Base-by-base conservation (phyloP, 2,888 invertebrate genomes). In the Phoenoteleia sp. region DNA sequence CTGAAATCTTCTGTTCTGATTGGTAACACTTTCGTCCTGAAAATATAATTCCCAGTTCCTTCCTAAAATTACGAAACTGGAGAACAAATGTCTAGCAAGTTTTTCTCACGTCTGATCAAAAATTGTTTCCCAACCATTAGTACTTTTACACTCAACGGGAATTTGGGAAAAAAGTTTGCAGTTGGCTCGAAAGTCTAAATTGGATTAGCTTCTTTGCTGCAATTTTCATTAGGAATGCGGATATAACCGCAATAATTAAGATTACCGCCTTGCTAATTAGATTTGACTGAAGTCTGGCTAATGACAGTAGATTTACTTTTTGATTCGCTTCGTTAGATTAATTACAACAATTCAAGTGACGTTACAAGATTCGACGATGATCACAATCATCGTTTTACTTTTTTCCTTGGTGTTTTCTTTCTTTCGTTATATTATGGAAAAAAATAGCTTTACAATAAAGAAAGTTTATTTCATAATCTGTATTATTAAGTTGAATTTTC, bases 181-280 rank as follows among this genome's bases (percentile, higher is more conserved):
- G 29, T 21, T 27, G 54, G 45, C 39, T 23, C 21, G 67, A 76
- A 56, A 36, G 23, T 54, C 19, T 39, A 66, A 76, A 76, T 76
- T 76, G 58, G 76, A 76, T 67, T 76, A 67, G 56, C 49, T 19
- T 36, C 62, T 74, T 19, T 19, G n/a, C 27, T 19, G 60, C 60
- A 66, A 27, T 45, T 75, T 75, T 56, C 58, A 39, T 39, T 52
- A 36, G 21, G 76, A 76, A 67, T 67, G 66, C 76, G 76, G 76
- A 76, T 64, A 54, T 45, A 27, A 58, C 58, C 21, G 36, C 45
- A 33, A 56, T 76, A 76, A 76, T 76, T 42, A 56, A 56, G 66
- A 66, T 76, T 62, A 47, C 75, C 27, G 17, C 47, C 54, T 15
- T 33, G 17, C 23, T 76, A 76, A 76, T 76, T 76, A 56, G 42